A percentile compares a stretch with the other conserved stretches of the same genome.
Evolutionary conservation across 1,140 invertebrate genomes (phyloP).

Genomic region (Amyelois transitella): DNA sequence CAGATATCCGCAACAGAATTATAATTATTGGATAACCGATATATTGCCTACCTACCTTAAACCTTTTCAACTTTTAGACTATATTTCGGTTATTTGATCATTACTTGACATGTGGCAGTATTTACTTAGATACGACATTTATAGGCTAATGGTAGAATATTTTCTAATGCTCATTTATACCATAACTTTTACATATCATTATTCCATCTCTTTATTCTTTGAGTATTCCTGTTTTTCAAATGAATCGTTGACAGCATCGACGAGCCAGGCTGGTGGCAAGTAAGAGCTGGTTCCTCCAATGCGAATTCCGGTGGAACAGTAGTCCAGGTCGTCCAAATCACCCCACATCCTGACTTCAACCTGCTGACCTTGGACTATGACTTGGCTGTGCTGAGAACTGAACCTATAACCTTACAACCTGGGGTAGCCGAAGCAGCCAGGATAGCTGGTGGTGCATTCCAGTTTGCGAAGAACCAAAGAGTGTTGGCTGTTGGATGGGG

Average conservation of each 20-base stretch:
- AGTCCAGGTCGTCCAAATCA: conserved; percentile 43
- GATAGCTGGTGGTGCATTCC: conserved; percentile 30
- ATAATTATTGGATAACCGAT: no score
- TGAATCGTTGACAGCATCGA: conserved; percentile 18
- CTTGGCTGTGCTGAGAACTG: conserved; percentile 70
- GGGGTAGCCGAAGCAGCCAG: conserved; percentile 27
- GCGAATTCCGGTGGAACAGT: conserved; percentile 27
- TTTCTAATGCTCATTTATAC: no score
- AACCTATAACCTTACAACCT: conserved; percentile 36
- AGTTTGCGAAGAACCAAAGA: conserved; percentile 16
- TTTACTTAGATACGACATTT: no score
- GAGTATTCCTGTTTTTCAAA: background rate
- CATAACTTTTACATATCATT: no score
- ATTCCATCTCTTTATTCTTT: no score
- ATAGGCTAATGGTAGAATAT: no score
- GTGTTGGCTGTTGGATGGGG: conserved; percentile 53
- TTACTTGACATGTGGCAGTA: no score
- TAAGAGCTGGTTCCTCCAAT: conserved; percentile 35
- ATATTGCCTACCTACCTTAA: no score
- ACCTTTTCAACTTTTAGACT: no score
- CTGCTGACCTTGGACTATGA: conserved; percentile 76
- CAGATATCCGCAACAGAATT: no score
- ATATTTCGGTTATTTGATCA: no score
- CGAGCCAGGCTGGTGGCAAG: conserved; percentile 32
- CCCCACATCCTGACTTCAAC: conserved; percentile 74